Base-by-base conservation (phyloP, 2,113 vertebrate species). In the Eolophus roseicapilla region DNA sequence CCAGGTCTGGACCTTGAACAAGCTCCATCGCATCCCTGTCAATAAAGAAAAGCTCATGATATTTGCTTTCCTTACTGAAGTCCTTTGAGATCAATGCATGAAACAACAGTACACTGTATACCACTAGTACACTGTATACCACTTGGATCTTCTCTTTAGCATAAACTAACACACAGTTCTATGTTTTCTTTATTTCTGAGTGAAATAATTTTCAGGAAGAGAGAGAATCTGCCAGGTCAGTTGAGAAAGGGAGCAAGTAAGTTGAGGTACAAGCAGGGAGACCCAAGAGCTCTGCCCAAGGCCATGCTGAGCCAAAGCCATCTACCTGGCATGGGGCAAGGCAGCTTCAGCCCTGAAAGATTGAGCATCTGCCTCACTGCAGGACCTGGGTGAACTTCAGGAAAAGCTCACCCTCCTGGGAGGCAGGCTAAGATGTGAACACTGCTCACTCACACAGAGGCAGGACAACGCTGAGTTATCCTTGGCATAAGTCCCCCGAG, bases 261-360 rank as follows among this genome's bases (percentile, higher is more conserved):
- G 1, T 6, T 37, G 49, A 46, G 50, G 27, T 90, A 28, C 11
- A 21, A 78, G 35, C 46, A 86, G 43, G 33, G 77, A 75, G 76
- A 82, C 5, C 15, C 2, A 16, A 83, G 53, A 64, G 76, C 24
- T 70, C 73, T 82, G 27, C 39, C 35, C 17, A 49, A 63, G 33
- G 46, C 28, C 29, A 13, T 0, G 0, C 29, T 9, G 63, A 86
- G 53, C 71, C 0, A 0, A 93, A 88, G 17, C 20, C 3, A 1
- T 18, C 59, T 43, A 28, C 44, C n/a, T 44, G 55, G 44, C 62
- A 27, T 1, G 12, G n/a, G 31, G 37, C 29, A 43, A 6, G 43
- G 35, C 17, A 62, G 16, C 46, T 79, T 39, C 52, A 46, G 21
- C 21, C 27, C 35, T 8, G 5, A 10, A 11, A 43, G 31, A 29